Evolutionary conservation across 2,888 invertebrate genomes (phyloP).

Genomic region (Brachyopa scutellaris): DNA sequence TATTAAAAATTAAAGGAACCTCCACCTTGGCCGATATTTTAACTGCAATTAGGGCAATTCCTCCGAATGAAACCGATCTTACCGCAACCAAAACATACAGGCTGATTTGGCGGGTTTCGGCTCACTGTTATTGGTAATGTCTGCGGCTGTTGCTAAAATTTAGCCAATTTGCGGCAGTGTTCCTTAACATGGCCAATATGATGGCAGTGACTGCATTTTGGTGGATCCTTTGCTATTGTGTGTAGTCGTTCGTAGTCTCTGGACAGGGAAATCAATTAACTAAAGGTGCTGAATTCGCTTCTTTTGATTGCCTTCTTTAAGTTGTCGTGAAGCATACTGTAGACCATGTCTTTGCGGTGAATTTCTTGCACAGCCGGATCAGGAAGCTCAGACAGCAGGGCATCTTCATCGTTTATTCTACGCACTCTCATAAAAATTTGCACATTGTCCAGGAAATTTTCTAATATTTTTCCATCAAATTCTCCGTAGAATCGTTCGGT

Average conservation of each 20-base stretch:
- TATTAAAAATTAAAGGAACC: no score
- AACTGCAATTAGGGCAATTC: no score
- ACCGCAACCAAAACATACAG: no score
- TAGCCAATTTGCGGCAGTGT: neutral
- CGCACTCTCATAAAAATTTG: no score
- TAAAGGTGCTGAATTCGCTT: neutral
- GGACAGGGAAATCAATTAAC: neutral
- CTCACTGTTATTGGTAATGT: no score
- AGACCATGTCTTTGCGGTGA: neutral
- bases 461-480: neutral
- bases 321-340: neutral
- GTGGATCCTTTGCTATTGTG: neutral
- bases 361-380: neutral
- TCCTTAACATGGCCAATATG: neutral
- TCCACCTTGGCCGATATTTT: no score
- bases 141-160: no score
- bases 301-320: neutral
- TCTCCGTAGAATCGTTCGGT: neutral
- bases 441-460: no score
- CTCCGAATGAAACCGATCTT: no score
- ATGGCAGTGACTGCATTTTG: neutral
- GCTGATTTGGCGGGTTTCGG: no score
- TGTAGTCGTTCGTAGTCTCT: no score
- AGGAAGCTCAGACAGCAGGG: neutral
- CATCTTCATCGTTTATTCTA: neutral